These are phyloP conservation scores for Sesamia inferens DNA, from an alignment of 2,888 invertebrate species.

Conservation along the genomic window DNA sequence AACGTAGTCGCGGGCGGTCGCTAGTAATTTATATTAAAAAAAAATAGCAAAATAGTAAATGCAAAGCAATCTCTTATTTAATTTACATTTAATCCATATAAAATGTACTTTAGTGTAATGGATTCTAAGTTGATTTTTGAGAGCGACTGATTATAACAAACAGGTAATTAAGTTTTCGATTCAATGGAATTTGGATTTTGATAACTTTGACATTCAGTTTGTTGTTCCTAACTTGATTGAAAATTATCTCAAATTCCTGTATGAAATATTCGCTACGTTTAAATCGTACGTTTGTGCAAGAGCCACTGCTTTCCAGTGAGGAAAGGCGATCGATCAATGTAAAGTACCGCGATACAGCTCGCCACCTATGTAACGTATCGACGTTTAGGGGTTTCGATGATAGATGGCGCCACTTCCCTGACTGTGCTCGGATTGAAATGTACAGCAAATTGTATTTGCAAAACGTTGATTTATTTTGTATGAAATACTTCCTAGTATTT, in stretches of 20 bases:
- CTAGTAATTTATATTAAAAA: too few species aligned
- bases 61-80: too few species aligned
- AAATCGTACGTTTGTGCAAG: background rate
- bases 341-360: slow-evolving; percentile 44
- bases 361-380: slow-evolving; percentile 51
- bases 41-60: too few species aligned
- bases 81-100: too few species aligned
- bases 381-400: slow-evolving; percentile 52
- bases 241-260: background rate
- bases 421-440: slow-evolving; percentile 46
- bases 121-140: too few species aligned
- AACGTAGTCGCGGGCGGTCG: too few species aligned
- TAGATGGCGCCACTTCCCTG: slow-evolving; percentile 42
- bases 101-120: too few species aligned
- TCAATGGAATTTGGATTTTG: background rate
- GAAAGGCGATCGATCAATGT: slow-evolving; percentile 47
- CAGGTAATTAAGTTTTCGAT: background rate
- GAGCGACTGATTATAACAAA: too few species aligned
- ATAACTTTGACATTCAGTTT: background rate
- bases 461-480: slow-evolving; percentile 21
- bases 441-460: slow-evolving; percentile 46
- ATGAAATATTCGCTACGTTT: background rate
- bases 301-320: slow-evolving; percentile 8
- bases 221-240: background rate
- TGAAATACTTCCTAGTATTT: background rate